These are phyloP conservation scores for Neogobius melanostomus DNA, from an alignment of 2,113 vertebrate genomes.

Conservation along the genomic window DNA sequence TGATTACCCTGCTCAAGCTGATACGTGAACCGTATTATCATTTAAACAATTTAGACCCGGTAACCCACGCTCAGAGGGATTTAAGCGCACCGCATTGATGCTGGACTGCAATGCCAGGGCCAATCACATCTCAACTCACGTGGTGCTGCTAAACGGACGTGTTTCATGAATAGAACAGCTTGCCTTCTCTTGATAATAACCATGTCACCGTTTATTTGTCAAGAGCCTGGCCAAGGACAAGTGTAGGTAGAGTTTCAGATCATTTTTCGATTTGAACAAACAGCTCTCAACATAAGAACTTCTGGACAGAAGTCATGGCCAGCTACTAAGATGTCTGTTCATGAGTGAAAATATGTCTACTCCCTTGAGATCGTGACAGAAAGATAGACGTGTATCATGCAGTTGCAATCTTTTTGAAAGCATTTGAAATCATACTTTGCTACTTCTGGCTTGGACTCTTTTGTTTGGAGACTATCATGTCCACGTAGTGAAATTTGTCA, in stretches of 20 bases:
- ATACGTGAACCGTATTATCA: slow-evolving; percentile 28
- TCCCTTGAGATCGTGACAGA: background rate
- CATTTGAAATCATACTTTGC: background rate
- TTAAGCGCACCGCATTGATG: slow-evolving; percentile 9
- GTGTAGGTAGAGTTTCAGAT: slow-evolving; percentile 24
- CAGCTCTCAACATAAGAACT: background rate
- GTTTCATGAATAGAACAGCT: slow-evolving; percentile 20
- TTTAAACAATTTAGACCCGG: slow-evolving; percentile 9
- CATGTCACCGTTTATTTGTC: slow-evolving; percentile 44
- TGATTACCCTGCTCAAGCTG: slow-evolving; percentile 21
- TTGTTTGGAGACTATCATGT: too few species aligned
- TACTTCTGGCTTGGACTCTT: too few species aligned
- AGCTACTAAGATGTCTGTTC: background rate
- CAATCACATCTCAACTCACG: slow-evolving; percentile 30
- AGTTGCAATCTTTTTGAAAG: background rate
- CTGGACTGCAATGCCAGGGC: slow-evolving; percentile 40
- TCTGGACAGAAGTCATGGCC: background rate
- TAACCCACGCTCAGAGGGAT: slow-evolving; percentile 21
- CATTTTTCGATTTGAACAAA: background rate
- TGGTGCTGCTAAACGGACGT: slow-evolving; percentile 18
- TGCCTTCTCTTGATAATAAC: slow-evolving; percentile 25
- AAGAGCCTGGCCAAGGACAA: slow-evolving; percentile 41
- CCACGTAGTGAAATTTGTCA: too few species aligned
- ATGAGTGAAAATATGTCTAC: background rate
- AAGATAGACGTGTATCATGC: background rate